These are phyloP conservation scores for Sebastes baramenuke DNA, from an alignment of 2,797 vertebrate species.

Conservation along the genomic window DNA sequence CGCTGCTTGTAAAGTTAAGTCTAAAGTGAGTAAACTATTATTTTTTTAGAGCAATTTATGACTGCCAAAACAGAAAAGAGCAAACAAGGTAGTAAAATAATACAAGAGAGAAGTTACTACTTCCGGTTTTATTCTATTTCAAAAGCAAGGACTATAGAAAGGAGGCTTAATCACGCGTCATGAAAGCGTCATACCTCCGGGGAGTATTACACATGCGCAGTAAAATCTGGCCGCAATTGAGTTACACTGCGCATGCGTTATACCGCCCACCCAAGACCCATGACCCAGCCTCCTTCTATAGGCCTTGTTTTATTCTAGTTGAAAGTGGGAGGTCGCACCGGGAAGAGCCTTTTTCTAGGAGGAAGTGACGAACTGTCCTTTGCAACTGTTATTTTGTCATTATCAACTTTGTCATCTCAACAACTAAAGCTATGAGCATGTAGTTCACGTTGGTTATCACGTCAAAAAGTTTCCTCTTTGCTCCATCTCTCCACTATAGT, in stretches of 20 bases:
- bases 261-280: too few relatives aligned
- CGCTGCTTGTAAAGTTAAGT: too few relatives aligned
- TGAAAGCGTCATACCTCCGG: too few relatives aligned
- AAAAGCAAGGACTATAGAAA: neutral
- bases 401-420: conserved; percentile 65
- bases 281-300: too few relatives aligned
- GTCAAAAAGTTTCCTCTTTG: neutral
- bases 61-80: too few relatives aligned
- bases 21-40: too few relatives aligned
- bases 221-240: too few relatives aligned
- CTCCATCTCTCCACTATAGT: too few relatives aligned
- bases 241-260: too few relatives aligned
- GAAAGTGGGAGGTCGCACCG: conserved; percentile 72
- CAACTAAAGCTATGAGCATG: neutral
- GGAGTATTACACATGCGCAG: too few relatives aligned
- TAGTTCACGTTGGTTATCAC: neutral
- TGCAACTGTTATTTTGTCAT: conserved; percentile 73
- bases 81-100: neutral
- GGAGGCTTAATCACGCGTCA: too few relatives aligned
- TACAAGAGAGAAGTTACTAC: neutral
- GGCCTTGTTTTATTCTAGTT: conserved; percentile 2
- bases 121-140: conserved; percentile 42
- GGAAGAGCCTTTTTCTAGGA: conserved; percentile 79
- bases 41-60: too few relatives aligned
- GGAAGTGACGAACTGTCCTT: conserved; percentile 87